Evolutionary conservation across 2,797 vertebrate species (phyloP), one percentile per base, ranked within the genome.

Genomic region (Danio choprae): DNA sequence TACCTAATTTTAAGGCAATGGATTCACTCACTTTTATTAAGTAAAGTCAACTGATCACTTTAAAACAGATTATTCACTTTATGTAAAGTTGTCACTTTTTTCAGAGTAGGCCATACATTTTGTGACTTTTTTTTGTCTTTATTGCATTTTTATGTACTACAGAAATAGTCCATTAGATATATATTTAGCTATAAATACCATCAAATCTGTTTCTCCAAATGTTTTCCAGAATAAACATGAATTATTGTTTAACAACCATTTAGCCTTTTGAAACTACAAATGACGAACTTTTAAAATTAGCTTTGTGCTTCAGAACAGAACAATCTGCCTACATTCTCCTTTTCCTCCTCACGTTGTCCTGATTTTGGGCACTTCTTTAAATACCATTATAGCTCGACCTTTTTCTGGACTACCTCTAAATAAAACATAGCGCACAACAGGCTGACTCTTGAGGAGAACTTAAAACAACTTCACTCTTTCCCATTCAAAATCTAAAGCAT

Each of bases 341-440:
- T 44, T n/a, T 11, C 3, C 5, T 55, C 20, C 22, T 1, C 15
- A 12, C 10, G 29, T 16, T 65, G 36, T 72, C 7, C 38, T 22
- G 69, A n/a, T 22, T 71, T 56, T 43, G 51, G 69, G 51, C 16
- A 51, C 22, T 74, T 16, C 29, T 60, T 36, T 74, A 48, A 51
- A 63, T 74, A 63, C 12, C 44, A 62, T 62, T 50, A 74, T 22
- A 75, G 62, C 46, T 13, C 29, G 63, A 76, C 9, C 46, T 56
- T 67, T 56, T 56, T 56, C 15, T 67, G 51, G 15, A 77, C 40
- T 56, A 67, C 16, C 40, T 67, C 51, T 77, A 67, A 56, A 65
- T 76, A 76, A 76, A 76, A 76, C 72, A 62, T 74, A 62, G 22
- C 16, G n/a, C 38, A 62, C 20, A 77, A 65, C 62, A 76, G 74